These are phyloP conservation scores for Thalassophryne amazonica DNA, from an alignment of 2,797 vertebrate species.

Conservation along the genomic window DNA sequence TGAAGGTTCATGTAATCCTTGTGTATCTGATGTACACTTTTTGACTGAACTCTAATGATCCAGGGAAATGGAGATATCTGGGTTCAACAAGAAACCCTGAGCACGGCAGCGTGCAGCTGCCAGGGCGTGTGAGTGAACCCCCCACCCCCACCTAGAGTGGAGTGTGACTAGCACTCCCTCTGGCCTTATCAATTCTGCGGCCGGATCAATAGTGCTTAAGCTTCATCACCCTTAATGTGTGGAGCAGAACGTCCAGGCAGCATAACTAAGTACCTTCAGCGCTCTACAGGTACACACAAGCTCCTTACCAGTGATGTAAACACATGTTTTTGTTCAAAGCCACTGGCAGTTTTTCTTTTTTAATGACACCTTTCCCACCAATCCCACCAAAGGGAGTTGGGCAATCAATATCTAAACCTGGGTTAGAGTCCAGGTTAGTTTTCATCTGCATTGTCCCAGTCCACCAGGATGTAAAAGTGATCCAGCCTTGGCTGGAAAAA, in stretches of 20 bases:
- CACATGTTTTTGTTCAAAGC: constrained; percentile 26
- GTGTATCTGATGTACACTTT: not conserved
- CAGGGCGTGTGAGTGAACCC: constrained; percentile 49
- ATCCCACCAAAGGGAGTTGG: too few relatives aligned
- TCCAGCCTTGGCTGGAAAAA: too few relatives aligned
- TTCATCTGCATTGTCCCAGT: too few relatives aligned
- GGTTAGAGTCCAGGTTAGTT: too few relatives aligned
- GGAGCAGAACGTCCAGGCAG: constrained; percentile 44
- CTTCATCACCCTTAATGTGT: constrained; percentile 63
- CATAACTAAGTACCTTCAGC: constrained; percentile 53
- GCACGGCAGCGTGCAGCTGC: constrained; percentile 25
- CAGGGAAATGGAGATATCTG: constrained; percentile 33
- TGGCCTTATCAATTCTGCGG: constrained; percentile 63
- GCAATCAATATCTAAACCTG: too few relatives aligned
- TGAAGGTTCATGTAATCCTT: not conserved
- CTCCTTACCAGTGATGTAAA: constrained; percentile 30
- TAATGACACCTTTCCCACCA: too few relatives aligned
- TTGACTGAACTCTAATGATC: constrained; percentile 27
- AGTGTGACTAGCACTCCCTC: constrained; percentile 62
- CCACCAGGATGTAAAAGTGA: too few relatives aligned
- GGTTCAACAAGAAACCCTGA: constrained; percentile 34
- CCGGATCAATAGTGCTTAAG: constrained; percentile 64
- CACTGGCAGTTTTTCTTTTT: constrained; percentile 15
- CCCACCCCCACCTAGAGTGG: constrained; percentile 38
- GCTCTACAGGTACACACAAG: constrained; percentile 32